A percentile compares a stretch with the other conserved stretches of the same genome.
phyloP scores from a whole-genome alignment of 2,888 invertebrate genomes.

The Lasiommata megera region DNA sequence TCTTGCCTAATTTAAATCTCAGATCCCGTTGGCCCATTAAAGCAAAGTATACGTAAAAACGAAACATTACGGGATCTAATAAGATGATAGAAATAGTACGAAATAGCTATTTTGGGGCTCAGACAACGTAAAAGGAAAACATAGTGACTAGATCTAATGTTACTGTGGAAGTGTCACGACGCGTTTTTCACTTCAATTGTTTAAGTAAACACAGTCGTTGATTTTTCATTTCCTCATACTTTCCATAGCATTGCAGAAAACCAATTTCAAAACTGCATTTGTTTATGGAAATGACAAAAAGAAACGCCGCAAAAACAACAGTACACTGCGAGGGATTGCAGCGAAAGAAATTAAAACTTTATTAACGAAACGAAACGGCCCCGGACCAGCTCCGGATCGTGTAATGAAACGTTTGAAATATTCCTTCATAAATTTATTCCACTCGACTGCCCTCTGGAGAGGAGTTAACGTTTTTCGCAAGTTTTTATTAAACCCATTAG shows the following conservation, averaged over 20 bases:
- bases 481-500: constrained; percentile 31
- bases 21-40: too few species aligned
- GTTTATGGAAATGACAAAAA: background rate
- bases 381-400: constrained; percentile 9
- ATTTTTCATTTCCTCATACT: background rate
- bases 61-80: too few species aligned
- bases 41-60: too few species aligned
- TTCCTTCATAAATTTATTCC: constrained; percentile 33
- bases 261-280: constrained; percentile 9
- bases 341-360: constrained; percentile 26
- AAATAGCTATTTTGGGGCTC: too few species aligned
- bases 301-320: constrained; percentile 6
- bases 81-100: too few species aligned
- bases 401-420: constrained; percentile 43
- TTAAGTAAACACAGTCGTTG: background rate
- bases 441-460: constrained; percentile 25
- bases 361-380: constrained; percentile 19
- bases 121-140: too few species aligned
- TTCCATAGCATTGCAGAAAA: background rate
- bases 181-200: background rate
- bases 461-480: constrained; percentile 26
- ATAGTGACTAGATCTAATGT: too few species aligned
- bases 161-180: too few species aligned
- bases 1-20: too few species aligned
- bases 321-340: constrained; percentile 9